Evolutionary conservation across 2,888 invertebrate species (phyloP).

Genomic region (Pandemis heparana): DNA sequence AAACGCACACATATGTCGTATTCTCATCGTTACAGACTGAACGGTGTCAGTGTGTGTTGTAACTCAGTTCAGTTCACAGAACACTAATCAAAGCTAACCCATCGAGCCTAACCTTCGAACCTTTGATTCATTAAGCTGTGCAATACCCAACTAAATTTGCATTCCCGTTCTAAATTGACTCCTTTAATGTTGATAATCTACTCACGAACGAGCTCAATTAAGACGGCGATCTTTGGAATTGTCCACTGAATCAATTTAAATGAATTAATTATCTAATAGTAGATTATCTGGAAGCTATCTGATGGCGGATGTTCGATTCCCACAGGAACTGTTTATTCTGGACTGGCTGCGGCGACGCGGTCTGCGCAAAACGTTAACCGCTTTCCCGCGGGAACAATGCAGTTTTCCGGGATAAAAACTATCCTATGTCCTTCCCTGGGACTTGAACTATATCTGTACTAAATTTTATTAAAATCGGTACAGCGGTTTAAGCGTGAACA

Average conservation of each 20-base stretch:
- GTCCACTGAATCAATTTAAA: slow-evolving; percentile 74
- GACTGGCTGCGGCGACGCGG: neutral
- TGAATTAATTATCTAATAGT: slow-evolving; percentile 70
- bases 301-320: slow-evolving; percentile 16
- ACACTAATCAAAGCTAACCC: slow-evolving; percentile 33
- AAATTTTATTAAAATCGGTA: no score
- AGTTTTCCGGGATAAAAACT: no score
- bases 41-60: neutral
- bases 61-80: slow-evolving; percentile 7
- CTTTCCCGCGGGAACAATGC: no score
- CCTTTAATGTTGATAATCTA: slow-evolving; percentile 72
- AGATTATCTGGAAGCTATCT: slow-evolving; percentile 37
- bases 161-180: slow-evolving; percentile 78
- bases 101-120: slow-evolving; percentile 40
- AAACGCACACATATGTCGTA: no score
- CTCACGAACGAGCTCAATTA: slow-evolving; percentile 82
- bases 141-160: slow-evolving; percentile 63
- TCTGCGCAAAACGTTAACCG: no score
- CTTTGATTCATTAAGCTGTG: slow-evolving; percentile 40
- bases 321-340: slow-evolving; percentile 2
- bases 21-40: neutral
- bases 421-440: no score
- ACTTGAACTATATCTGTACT: no score
- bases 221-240: slow-evolving; percentile 80
- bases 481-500: no score